Evolutionary conservation across 2,113 vertebrate genomes (phyloP), one percentile per base, ranked within the genome.

Genomic region (Calidris pygmaea): DNA sequence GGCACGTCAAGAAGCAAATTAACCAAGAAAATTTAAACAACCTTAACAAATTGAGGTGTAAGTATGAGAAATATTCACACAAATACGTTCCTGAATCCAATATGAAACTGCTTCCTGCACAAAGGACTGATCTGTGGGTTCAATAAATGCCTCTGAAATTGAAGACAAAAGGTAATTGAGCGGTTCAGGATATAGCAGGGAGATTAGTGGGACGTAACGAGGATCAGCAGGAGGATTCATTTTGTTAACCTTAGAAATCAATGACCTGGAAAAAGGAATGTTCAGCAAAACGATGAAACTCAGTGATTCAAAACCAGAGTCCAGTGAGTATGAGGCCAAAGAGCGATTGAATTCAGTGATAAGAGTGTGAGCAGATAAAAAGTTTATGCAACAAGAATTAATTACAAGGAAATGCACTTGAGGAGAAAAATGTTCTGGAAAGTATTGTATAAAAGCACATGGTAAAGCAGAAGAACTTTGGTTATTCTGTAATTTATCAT

Each of bases 201-300:
- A 72, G 92, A 85, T 94, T 66, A 91, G 92, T 80, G 88, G 73
- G 81, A 91, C 3, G 20, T 76, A 91, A 53, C 85, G 29, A 47
- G 60, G 81, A 93, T 81, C 89, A 86, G 92, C 52, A 37, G 81
- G 81, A 93, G 86, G 93, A 92, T 88, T 96, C 88, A 78, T 95
- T 96, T 84, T 92, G 73, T 95, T 95, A 90, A 92, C 96, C 96
- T 96, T 84, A 89, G 77, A 70, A 95, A 89, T 88, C 95, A 93
- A 68, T 96, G 94, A 97, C 95, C 96, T 97, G 95, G 93, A 95
- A 96, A 97, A 95, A 95, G 68, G 83, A 96, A 95, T 58, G 87
- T 91, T 95, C 94, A 95, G 89, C 87, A 91, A 77, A 93, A 93
- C 1, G 6, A 83, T 90, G 85, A 87, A 93, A 96, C 62, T 93